A percentile compares a stretch with the other conserved stretches of the same genome.
These are phyloP conservation scores for Margarornis squamiger DNA, from an alignment of 2,797 vertebrate genomes.

Conservation along the genomic window DNA sequence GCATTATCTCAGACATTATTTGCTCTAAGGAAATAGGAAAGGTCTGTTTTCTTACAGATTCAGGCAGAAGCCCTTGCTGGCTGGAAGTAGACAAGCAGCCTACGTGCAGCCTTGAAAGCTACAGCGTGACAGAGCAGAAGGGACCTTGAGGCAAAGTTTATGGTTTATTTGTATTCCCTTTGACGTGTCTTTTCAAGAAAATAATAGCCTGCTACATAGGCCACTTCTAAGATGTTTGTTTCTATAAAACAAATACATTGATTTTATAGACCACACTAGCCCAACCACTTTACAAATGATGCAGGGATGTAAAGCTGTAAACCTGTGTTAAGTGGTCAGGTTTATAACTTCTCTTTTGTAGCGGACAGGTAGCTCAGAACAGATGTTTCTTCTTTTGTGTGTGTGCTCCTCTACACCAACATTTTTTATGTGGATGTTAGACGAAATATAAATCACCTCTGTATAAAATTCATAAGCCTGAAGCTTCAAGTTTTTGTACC, in stretches of 20 bases:
- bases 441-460: not conserved
- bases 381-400: not conserved
- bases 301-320: not conserved
- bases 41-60: not conserved
- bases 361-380: not conserved
- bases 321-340: not conserved
- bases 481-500: not conserved
- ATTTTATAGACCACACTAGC: not conserved
- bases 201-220: not conserved
- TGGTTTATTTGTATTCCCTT: not conserved
- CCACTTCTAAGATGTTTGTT: not conserved
- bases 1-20: not conserved
- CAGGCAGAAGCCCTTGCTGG: not conserved
- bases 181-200: not conserved
- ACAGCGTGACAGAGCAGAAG: rapidly evolving
- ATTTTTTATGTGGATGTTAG: not conserved
- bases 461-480: not conserved
- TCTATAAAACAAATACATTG: not conserved
- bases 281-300: not conserved
- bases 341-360: not conserved
- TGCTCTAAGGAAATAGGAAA: not conserved
- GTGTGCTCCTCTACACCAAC: not conserved
- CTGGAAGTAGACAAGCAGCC: not conserved
- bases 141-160: not conserved
- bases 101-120: not conserved